These are phyloP conservation scores for Ascaphus truei DNA, from an alignment of 2,113 vertebrate genomes.

Conservation along the genomic window DNA sequence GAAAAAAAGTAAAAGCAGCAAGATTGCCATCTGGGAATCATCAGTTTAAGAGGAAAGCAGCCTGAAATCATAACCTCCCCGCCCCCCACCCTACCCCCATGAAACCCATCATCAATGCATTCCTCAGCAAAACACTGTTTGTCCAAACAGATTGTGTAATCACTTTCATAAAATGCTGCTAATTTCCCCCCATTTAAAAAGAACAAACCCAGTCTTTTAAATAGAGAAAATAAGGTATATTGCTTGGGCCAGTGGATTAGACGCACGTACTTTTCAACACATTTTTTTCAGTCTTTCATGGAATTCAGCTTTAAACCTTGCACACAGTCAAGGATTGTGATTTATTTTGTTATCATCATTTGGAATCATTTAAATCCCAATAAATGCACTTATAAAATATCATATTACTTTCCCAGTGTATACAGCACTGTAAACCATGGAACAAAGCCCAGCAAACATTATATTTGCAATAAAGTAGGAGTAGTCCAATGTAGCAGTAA, in stretches of 20 bases:
- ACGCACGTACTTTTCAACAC: background rate
- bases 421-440: no score
- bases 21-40: slow-evolving; percentile 75
- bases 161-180: slow-evolving; percentile 58
- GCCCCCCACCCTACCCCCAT: slow-evolving; percentile 45
- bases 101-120: slow-evolving; percentile 52
- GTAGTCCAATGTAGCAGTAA: no score
- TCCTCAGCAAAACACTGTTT: slow-evolving; percentile 54
- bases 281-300: background rate
- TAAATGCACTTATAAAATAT: no score
- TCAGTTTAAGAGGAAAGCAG: slow-evolving; percentile 57
- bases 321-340: no score
- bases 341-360: no score
- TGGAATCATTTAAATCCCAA: no score
- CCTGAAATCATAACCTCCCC: slow-evolving; percentile 50
- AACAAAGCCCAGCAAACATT: no score
- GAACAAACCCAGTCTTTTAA: slow-evolving; percentile 27
- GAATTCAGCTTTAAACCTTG: no score
- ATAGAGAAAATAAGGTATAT: background rate
- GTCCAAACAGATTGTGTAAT: slow-evolving; percentile 63
- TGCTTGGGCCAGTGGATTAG: background rate
- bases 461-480: no score
- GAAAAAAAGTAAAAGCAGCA: slow-evolving; percentile 48
- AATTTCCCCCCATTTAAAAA: slow-evolving; percentile 34
- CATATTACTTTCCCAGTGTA: no score